Conservation (phyloP, 2,888 invertebrate species). For the Sinopyrophorus schimmeli region DNA sequence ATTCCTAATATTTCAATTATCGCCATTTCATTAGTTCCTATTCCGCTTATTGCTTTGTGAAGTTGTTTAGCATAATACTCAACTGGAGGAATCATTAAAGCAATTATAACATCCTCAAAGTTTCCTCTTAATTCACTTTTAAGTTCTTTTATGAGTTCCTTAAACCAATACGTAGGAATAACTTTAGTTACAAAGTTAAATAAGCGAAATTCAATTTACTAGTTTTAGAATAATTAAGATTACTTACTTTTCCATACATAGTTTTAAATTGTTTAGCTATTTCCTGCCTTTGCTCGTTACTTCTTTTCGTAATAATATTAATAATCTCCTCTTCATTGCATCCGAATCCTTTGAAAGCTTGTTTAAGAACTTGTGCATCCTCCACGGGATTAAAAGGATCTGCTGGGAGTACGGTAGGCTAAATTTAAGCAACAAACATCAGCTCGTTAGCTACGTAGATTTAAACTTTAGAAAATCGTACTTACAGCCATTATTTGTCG, state of each 20-base stretch:
- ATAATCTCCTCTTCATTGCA: conserved; percentile 70
- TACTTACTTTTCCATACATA: conserved; percentile 68
- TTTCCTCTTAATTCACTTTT: conserved; percentile 88
- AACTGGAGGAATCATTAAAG: conserved; percentile 79
- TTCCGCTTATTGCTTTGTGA: conserved; percentile 78
- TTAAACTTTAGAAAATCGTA: conserved; percentile 7
- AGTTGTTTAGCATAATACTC: conserved; percentile 83
- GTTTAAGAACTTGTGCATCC: conserved; percentile 49
- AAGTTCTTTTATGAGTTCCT: conserved; percentile 78
- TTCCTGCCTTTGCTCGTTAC: conserved; percentile 66
- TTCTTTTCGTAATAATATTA: conserved; percentile 65
- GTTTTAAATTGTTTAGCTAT: conserved; percentile 63
- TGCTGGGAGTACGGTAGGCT: conserved; percentile 50
- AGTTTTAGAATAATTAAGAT: too few species aligned
- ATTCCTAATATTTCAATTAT: conserved; percentile 87
- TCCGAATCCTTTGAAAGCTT: conserved; percentile 53
- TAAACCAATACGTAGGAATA: conserved; percentile 27
- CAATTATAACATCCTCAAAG: conserved; percentile 81
- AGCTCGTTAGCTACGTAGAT: neutral
- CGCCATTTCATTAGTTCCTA: conserved; percentile 80
- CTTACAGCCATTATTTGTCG: conserved; percentile 31
- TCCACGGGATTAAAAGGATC: conserved; percentile 47
- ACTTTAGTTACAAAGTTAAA: conserved; percentile 4
- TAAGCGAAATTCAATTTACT: neutral
- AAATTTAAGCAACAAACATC: conserved; percentile 17